Conservation (phyloP, 2,888 invertebrate genomes). For the Volucella bombylans region DNA sequence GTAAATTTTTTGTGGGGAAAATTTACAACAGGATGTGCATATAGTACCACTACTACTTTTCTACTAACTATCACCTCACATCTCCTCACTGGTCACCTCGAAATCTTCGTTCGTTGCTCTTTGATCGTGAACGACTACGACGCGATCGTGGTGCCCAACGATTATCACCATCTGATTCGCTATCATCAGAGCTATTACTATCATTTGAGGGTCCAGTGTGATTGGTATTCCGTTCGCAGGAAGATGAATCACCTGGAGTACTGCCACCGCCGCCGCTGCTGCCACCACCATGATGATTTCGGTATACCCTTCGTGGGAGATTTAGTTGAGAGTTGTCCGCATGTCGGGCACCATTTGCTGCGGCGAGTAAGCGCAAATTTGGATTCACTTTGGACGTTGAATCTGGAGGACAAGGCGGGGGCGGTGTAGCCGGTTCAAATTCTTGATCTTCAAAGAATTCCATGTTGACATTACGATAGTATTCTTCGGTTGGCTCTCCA, state of each 20-base stretch:
- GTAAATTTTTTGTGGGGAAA: conserved; percentile 12
- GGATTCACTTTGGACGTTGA: conserved; percentile 71
- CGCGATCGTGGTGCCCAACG: conserved; percentile 76
- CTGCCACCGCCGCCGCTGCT: conserved; percentile 31
- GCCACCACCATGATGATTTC: conserved; percentile 55
- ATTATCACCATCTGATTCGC: conserved; percentile 76
- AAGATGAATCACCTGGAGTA: conserved; percentile 60
- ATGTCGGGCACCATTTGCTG: conserved; percentile 66
- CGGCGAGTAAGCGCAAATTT: conserved; percentile 64
- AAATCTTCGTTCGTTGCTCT: conserved; percentile 76
- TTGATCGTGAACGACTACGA: conserved; percentile 76
- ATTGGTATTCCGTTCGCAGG: conserved; percentile 66
- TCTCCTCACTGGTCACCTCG: conserved; percentile 68
- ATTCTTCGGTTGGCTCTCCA: conserved; percentile 78
- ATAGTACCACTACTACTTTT: conserved; percentile 45
- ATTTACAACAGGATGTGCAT: conserved; percentile 47
- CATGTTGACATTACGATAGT: conserved; percentile 77
- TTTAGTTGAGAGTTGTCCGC: conserved; percentile 54
- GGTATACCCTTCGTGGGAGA: conserved; percentile 62
- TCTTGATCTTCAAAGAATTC: conserved; percentile 77
- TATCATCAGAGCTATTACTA: conserved; percentile 76
- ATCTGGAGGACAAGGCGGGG: conserved; percentile 76
- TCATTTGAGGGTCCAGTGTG: conserved; percentile 54
- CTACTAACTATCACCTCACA: conserved; percentile 66
- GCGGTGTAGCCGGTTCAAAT: conserved; percentile 76